Conservation (phyloP, 1,140 invertebrate genomes). For the Bicyclus anynana region DNA sequence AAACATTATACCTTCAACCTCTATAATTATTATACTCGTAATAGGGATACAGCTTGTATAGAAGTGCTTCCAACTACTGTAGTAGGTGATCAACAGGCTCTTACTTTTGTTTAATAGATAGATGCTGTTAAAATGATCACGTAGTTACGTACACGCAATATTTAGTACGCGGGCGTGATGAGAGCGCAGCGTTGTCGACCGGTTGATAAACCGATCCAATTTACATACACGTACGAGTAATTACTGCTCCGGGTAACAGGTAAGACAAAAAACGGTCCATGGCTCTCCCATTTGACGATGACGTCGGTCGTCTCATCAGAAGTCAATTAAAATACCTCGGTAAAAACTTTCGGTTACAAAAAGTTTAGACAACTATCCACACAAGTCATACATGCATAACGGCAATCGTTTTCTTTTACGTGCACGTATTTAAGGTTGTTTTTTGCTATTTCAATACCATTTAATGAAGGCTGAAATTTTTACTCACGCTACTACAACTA, state of each 20-base stretch:
- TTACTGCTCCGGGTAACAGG: slow-evolving; percentile 22
- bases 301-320: slow-evolving; percentile 1
- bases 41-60: too few relatives aligned
- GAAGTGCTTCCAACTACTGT: background rate
- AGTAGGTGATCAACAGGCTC: background rate
- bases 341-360: slow-evolving; percentile 1
- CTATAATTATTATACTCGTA: too few relatives aligned
- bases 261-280: slow-evolving; percentile 26
- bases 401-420: too few relatives aligned
- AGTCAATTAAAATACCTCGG: slow-evolving; percentile 17
- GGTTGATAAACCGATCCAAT: slow-evolving; percentile 58
- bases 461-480: too few relatives aligned
- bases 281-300: slow-evolving; percentile 9
- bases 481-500: too few relatives aligned
- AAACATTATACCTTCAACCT: too few relatives aligned
- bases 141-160: slow-evolving; percentile 21
- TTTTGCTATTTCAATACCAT: too few relatives aligned
- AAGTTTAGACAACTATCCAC: too few relatives aligned
- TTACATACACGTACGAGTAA: slow-evolving; percentile 49
- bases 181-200: slow-evolving; percentile 39
- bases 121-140: slow-evolving; percentile 2
- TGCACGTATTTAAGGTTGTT: too few relatives aligned
- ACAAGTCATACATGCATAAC: too few relatives aligned
- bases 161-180: slow-evolving; percentile 26
- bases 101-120: background rate